Evolutionary conservation across 2,113 vertebrate genomes (phyloP).

Genomic region (Macquaria ambigua): DNA sequence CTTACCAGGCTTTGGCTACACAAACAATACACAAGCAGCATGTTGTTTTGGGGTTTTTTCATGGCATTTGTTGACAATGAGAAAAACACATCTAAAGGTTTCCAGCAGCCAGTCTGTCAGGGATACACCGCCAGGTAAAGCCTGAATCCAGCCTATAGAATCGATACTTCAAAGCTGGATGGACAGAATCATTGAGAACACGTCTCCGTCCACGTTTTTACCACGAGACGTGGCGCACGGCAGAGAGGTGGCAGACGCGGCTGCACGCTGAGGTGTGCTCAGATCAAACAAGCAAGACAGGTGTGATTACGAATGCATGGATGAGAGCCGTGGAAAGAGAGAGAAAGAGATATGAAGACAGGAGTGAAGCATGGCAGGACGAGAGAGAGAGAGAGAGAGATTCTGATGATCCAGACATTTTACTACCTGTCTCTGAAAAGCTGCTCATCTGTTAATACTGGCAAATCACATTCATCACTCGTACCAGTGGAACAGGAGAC

Average conservation of each 20-base stretch:
- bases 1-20: neutral
- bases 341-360: neutral
- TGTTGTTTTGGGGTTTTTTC: neutral
- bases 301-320: conserved; percentile 57
- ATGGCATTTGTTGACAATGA: conserved; percentile 19
- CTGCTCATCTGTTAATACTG: conserved; percentile 49
- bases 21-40: neutral
- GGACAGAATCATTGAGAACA: conserved; percentile 33
- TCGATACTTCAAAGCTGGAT: conserved; percentile 29
- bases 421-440: conserved; percentile 49
- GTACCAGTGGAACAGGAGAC: neutral
- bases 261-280: conserved; percentile 42
- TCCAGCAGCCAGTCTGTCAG: neutral
- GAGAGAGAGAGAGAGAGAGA: conserved; percentile 22
- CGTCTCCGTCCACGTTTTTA: conserved; percentile 2
- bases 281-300: conserved; percentile 54
- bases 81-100: neutral
- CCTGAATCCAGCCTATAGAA: conserved; percentile 8
- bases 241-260: conserved; percentile 27
- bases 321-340: neutral
- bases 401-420: conserved; percentile 44
- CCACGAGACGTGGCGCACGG: neutral
- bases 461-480: conserved; percentile 40
- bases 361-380: conserved; percentile 32
- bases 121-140: neutral